Evolutionary conservation across 2,113 vertebrate genomes (phyloP).

Genomic region (Perca flavescens): DNA sequence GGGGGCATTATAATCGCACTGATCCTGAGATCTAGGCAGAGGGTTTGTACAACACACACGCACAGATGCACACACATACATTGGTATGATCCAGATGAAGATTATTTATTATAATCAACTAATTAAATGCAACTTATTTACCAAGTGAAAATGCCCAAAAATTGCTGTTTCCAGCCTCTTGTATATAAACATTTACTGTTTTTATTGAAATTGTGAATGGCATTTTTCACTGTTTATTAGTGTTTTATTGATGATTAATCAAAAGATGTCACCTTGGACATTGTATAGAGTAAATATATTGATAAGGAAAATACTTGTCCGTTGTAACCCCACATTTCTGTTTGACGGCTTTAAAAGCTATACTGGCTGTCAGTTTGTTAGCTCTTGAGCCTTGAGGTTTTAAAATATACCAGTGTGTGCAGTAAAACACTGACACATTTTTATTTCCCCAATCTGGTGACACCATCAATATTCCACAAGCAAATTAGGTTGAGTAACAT

Average conservation of each 20-base stretch:
- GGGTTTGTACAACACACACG: slow-evolving; percentile 40
- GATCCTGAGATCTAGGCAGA: slow-evolving; percentile 72
- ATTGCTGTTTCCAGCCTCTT: not conserved
- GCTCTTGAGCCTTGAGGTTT: not conserved
- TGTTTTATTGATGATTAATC: not conserved
- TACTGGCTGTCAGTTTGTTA: not conserved
- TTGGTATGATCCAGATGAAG: slow-evolving; percentile 1
- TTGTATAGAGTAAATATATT: not conserved
- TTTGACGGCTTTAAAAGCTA: not conserved
- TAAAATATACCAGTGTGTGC: not conserved
- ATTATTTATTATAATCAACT: not conserved
- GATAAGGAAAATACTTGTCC: too few species aligned
- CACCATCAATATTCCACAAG: slow-evolving; percentile 46
- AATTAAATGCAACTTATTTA: not conserved
- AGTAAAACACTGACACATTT: slow-evolving; percentile 33
- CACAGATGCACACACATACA: not conserved
- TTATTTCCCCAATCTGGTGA: slow-evolving; percentile 18
- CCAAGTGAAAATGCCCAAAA: not conserved
- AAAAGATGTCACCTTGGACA: not conserved
- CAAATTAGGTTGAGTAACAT: slow-evolving; percentile 44
- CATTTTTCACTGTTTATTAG: not conserved
- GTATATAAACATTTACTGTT: not conserved
- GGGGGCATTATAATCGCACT: slow-evolving; percentile 81
- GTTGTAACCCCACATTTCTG: not conserved
- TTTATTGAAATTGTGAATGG: not conserved